Conservation (phyloP, 92 coral and sea anemone genomes). For the Epizoanthus rinbou region DNA sequence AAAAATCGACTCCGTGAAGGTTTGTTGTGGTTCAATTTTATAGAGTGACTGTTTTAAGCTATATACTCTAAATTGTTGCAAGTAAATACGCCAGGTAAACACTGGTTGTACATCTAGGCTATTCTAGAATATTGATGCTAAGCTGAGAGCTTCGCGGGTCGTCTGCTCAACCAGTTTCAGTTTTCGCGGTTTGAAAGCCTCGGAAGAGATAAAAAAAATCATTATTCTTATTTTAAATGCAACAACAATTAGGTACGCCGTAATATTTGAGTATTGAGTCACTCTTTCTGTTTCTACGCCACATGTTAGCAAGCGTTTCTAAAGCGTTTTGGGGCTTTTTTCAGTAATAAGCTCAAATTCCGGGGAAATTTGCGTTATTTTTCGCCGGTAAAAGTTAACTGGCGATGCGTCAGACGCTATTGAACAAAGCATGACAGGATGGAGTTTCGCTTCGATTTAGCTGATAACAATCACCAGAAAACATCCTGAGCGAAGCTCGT, state of each 20-base stretch:
- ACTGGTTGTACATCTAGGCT: not conserved
- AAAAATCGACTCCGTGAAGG: slow-evolving; percentile 79
- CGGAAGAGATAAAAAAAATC: slow-evolving; percentile 33
- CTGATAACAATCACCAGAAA: slow-evolving; percentile 34
- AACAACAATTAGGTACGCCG: slow-evolving; percentile 7
- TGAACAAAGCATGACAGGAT: slow-evolving; percentile 18
- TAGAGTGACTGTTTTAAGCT: slow-evolving; percentile 44
- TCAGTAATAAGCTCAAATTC: not conserved
- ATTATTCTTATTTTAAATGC: slow-evolving; percentile 35
- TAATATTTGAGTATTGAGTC: slow-evolving; percentile 6
- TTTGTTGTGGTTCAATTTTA: slow-evolving; percentile 40
- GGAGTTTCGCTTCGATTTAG: slow-evolving; percentile 32
- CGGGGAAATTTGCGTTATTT: not conserved
- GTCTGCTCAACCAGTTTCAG: slow-evolving; percentile 20
- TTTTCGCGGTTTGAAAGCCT: slow-evolving; percentile 43
- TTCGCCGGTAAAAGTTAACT: not conserved
- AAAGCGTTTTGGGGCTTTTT: slow-evolving; percentile 2
- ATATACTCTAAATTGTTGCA: slow-evolving; percentile 48
- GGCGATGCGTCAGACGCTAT: not conserved
- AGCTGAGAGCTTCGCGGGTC: not conserved
- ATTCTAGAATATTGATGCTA: slow-evolving; percentile 31
- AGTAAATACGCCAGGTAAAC: slow-evolving; percentile 56
- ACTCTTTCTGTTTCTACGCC: not conserved
- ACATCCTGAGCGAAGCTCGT: slow-evolving; percentile 6
- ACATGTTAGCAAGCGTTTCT: not conserved